Percentiles rank a stretch among this genome's conserved stretches.
Evolutionary conservation across 23 tunicate genomes (phyloP).

Genomic region (Styela clava): DNA sequence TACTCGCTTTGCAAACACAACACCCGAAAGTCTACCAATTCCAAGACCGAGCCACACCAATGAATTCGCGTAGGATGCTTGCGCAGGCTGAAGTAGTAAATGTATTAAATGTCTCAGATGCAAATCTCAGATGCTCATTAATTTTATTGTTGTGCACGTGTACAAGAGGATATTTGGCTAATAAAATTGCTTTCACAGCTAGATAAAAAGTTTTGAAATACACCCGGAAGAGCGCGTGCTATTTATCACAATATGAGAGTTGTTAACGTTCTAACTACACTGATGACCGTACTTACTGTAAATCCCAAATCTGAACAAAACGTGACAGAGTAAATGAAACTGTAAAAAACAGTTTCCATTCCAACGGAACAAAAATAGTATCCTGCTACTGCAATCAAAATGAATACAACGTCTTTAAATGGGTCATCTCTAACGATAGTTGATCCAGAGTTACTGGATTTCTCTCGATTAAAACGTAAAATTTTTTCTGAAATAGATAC

Average conservation of each 20-base stretch:
- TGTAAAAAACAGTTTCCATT: slow-evolving; percentile 56
- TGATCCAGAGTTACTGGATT: neutral
- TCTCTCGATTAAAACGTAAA: neutral
- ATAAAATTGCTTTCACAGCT: too few relatives aligned
- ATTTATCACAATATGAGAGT: too few relatives aligned
- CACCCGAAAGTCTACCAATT: slow-evolving; percentile 80
- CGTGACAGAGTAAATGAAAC: slow-evolving; percentile 76
- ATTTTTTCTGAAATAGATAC: neutral
- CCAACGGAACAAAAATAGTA: slow-evolving; percentile 51
- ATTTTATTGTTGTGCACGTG: too few relatives aligned
- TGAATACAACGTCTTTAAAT: slow-evolving; percentile 45
- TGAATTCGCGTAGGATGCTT: slow-evolving; percentile 71
- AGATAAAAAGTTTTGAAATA: too few relatives aligned
- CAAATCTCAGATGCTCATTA: too few relatives aligned
- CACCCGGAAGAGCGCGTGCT: too few relatives aligned
- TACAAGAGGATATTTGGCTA: too few relatives aligned
- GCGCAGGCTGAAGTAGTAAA: slow-evolving; percentile 33
- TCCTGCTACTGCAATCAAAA: slow-evolving; percentile 44
- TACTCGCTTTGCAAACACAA: slow-evolving; percentile 47
- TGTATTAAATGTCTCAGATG: too few relatives aligned
- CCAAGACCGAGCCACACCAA: slow-evolving; percentile 89
- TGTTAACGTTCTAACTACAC: too few relatives aligned
- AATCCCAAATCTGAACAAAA: slow-evolving; percentile 59
- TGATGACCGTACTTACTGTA: slow-evolving; percentile 72
- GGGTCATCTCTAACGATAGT: slow-evolving; percentile 40